Evolutionary conservation across 2,888 invertebrate species (phyloP).

Genomic region (Drosophila multiciliata): DNA sequence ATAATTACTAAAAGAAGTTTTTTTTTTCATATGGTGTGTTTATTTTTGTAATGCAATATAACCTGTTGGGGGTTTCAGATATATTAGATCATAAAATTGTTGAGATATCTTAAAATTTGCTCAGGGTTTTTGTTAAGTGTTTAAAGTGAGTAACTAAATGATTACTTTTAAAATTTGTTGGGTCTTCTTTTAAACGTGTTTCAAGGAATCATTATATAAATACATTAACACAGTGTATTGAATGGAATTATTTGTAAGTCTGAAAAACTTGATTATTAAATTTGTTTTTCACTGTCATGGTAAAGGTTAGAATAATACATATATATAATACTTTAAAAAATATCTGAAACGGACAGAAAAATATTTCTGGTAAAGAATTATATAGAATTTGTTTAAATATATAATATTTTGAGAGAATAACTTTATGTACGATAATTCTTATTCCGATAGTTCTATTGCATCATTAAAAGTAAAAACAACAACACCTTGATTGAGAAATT

Average conservation of each 20-base stretch:
- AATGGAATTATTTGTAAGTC: not conserved
- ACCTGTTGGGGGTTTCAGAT: conserved; percentile 11
- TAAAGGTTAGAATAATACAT: not conserved
- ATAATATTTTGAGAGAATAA: not conserved
- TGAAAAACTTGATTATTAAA: not conserved
- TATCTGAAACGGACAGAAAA: not conserved
- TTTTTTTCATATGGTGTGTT: conserved; percentile 17
- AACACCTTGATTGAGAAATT: conserved; percentile 35
- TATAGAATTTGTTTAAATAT: too few relatives aligned
- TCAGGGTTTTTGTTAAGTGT: not conserved
- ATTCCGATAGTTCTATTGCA: conserved; percentile 53
- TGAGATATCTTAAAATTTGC: conserved; percentile 3
- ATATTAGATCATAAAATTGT: not conserved
- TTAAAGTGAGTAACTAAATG: not conserved
- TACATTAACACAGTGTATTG: not conserved
- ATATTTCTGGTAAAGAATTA: too few relatives aligned
- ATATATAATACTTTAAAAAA: not conserved
- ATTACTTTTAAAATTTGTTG: not conserved
- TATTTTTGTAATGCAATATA: conserved; percentile 46
- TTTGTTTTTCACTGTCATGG: not conserved
- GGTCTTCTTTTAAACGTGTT: not conserved
- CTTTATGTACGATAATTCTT: not conserved
- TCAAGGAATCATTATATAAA: conserved; percentile 5
- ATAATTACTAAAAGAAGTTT: conserved; percentile 28
- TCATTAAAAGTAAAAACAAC: conserved; percentile 24